phyloP scores from a whole-genome alignment of 1,140 invertebrate genomes.

The Whitmania pigra region DNA sequence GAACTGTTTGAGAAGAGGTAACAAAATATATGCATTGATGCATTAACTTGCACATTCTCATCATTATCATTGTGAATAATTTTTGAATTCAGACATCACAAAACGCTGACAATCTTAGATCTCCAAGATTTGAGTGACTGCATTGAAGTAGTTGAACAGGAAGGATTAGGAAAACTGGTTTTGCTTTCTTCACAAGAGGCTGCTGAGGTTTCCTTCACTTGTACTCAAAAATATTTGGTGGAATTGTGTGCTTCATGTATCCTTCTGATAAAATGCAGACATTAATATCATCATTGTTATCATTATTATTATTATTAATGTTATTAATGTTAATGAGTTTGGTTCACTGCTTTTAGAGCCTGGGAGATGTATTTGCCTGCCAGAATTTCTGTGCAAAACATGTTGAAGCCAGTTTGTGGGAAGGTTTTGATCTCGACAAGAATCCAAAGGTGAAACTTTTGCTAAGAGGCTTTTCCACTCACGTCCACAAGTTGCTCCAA shows the following conservation, averaged over 20 bases:
- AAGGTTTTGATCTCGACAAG: slow-evolving; percentile 31
- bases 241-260: background rate
- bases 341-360: too few species aligned
- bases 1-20: slow-evolving; percentile 69
- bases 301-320: too few species aligned
- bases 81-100: slow-evolving; percentile 46
- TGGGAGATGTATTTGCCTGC: background rate
- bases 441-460: slow-evolving; percentile 61
- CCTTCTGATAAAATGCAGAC: background rate
- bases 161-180: slow-evolving; percentile 55
- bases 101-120: slow-evolving; percentile 63
- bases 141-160: slow-evolving; percentile 56
- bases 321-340: too few species aligned
- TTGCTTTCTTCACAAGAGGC: slow-evolving; percentile 31
- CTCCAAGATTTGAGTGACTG: slow-evolving; percentile 66
- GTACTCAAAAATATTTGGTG: background rate
- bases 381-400: background rate
- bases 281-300: too few species aligned
- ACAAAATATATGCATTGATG: background rate
- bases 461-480: slow-evolving; percentile 51
- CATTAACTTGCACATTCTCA: background rate
- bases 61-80: slow-evolving; percentile 1
- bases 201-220: background rate
- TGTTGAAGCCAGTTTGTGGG: background rate
- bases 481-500: slow-evolving; percentile 54